Conservation (phyloP, 2,888 invertebrate genomes). For the Nomada hirtipes region DNA sequence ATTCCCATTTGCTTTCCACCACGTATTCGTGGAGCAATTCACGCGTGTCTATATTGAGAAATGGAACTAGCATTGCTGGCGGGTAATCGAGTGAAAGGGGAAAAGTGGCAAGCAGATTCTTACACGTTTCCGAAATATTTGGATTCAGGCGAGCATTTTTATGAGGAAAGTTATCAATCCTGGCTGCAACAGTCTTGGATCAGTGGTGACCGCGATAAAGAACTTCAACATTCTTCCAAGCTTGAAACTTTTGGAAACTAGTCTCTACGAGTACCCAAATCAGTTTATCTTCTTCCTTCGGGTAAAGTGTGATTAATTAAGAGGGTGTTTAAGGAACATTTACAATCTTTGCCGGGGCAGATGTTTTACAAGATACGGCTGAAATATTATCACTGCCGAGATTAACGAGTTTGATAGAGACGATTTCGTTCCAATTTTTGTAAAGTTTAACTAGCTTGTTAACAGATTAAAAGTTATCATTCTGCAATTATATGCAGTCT, state of each 20-base stretch:
- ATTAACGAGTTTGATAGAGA: background rate
- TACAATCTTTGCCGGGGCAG: background rate
- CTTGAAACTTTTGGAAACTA: background rate
- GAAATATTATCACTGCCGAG: background rate
- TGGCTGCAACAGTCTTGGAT: background rate
- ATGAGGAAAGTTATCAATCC: slow-evolving; percentile 6
- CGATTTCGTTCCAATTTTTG: background rate
- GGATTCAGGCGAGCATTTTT: background rate
- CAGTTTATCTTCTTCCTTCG: background rate
- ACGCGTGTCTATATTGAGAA: background rate
- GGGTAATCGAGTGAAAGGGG: background rate
- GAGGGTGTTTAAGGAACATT: background rate
- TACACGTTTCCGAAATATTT: background rate
- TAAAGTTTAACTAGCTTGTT: background rate
- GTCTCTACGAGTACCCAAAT: background rate
- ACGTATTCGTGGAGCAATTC: background rate
- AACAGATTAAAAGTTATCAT: background rate
- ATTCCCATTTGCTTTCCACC: slow-evolving; percentile 23
- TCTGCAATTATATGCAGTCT: too few relatives aligned
- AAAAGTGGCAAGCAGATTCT: background rate
- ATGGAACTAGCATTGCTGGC: background rate
- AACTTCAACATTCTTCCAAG: slow-evolving; percentile 1
- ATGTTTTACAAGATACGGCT: background rate
- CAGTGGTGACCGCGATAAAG: slow-evolving; percentile 10
- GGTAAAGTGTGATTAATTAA: slow-evolving; percentile 16